Evolutionary conservation across 2,888 invertebrate genomes (phyloP), one percentile per base, ranked within the genome.

Genomic region (Cordilura impudica): DNA sequence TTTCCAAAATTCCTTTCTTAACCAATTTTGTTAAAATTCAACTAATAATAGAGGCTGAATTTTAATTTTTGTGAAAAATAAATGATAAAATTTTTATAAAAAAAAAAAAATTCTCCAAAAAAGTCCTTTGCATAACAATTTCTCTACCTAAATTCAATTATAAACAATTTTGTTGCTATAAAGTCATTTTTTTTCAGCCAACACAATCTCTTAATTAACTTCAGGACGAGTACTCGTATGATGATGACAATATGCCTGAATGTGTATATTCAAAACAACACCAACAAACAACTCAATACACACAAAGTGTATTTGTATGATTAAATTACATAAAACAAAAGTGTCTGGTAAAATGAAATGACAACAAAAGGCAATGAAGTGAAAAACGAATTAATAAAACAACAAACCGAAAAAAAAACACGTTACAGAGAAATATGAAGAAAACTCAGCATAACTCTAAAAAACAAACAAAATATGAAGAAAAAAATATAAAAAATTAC

Each of bases 331-430:
- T 67, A 58, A 72, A 81, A 81, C 81, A 80, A 80, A 80, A 78
- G 81, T 78, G 78, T 75, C 80, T 65, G 61, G 35, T 16, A 73
- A 74, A 73, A 54, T 67, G 58, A 69, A 83, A 66, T 71, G 78
- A 78, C 69, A 76, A 71, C 67, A 39, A 54, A 76, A 83, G 81
- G 83, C 85, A 84, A 83, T 84, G 86, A 85, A 83, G 83, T 84
- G 82, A 80, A 83, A 31, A 70, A 83, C 39, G 53, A 76, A 80
- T 75, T 69, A 78, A 54, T 47, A 67, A 53, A 47, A 39, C 4
- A 43, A 66, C n/a, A 63, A 16, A n/a, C n/a, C 18, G 14, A 47
- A 23, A 54, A 66, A 26, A 23, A 23, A 45, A 8, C 7, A 47
- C 1, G n/a, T 39, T 39, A n/a, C 12, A 39, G n/a, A 39, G 35